A percentile compares a stretch with the other conserved stretches of the same genome.
Evolutionary conservation across 30 jellyfish, hydroid and myxozoan species (phyloP).

Genomic region (Aurelia coerulea): DNA sequence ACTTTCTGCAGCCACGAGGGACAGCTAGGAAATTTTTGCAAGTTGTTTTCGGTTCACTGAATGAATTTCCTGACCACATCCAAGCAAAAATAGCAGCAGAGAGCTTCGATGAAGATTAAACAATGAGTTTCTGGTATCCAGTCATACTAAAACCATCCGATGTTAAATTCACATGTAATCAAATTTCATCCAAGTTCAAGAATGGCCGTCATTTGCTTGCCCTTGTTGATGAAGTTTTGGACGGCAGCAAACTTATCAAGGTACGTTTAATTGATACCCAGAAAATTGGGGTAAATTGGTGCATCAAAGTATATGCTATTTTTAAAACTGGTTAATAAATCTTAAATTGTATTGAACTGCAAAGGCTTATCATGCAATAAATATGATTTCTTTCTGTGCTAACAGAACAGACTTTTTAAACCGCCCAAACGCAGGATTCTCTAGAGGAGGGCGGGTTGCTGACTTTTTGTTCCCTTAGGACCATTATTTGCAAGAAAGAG

Average conservation of each 20-base stretch:
- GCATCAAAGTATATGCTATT: too few species aligned
- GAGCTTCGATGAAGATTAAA: neutral
- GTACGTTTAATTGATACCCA: neutral
- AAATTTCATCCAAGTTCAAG: conserved; percentile 39
- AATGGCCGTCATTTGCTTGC: conserved; percentile 49
- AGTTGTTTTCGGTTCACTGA: neutral
- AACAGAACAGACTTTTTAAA: too few species aligned
- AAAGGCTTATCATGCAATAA: too few species aligned
- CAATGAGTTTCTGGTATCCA: conserved; percentile 58
- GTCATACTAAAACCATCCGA: conserved; percentile 60
- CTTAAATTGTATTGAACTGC: too few species aligned
- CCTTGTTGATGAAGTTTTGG: conserved; percentile 45
- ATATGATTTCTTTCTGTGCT: too few species aligned
- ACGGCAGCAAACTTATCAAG: conserved; percentile 43
- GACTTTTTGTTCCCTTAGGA: too few species aligned
- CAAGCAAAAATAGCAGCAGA: neutral
- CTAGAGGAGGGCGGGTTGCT: too few species aligned
- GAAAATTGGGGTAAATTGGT: neutral
- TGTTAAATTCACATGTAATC: conserved; percentile 60
- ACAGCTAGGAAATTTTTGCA: neutral
- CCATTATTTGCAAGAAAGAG: too few species aligned
- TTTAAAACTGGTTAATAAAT: too few species aligned
- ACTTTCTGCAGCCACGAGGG: conserved; percentile 6
- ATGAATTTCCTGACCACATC: neutral
- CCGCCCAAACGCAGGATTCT: too few species aligned